Evolutionary conservation across 2,113 vertebrate species (phyloP).

Genomic region (Callocephalon fimbriatum): DNA sequence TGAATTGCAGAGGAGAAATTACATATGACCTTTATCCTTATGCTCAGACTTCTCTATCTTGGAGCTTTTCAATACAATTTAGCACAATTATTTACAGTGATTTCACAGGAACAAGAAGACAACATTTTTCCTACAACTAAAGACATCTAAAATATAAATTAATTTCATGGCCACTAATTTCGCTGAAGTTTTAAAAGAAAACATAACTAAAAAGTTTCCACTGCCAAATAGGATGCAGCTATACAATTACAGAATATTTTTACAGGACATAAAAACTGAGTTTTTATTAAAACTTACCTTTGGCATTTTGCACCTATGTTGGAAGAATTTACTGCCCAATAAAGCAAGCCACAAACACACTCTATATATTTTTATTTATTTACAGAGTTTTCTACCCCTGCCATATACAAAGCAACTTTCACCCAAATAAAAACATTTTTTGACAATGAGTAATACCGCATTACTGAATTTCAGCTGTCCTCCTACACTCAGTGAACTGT

Average conservation of each 20-base stretch:
- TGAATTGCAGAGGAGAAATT: neutral
- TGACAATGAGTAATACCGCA: neutral
- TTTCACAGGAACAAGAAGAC: neutral
- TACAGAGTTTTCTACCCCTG: neutral
- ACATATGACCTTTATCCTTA: constrained; percentile 40
- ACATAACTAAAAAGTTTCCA: neutral
- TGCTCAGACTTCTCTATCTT: constrained; percentile 1
- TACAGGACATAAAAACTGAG: neutral
- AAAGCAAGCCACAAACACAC: neutral
- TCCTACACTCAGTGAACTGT: neutral
- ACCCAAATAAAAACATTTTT: neutral
- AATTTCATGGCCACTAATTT: constrained; percentile 47
- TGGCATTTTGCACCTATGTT: neutral
- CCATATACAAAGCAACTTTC: constrained; percentile 4
- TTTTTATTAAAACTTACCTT: neutral
- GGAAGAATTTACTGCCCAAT: neutral
- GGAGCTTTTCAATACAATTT: constrained; percentile 29
- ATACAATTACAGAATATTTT: neutral
- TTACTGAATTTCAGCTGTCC: constrained; percentile 36
- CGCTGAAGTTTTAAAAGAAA: constrained; percentile 19
- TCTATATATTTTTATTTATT: neutral
- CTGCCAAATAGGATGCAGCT: neutral
- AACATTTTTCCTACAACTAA: constrained; percentile 3
- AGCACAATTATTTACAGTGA: constrained; percentile 41
- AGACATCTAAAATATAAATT: constrained; percentile 19